Percentiles rank a stretch among this genome's conserved stretches.
These are phyloP conservation scores for Rhopalosiphum nymphaeae DNA, from an alignment of 2,888 invertebrate species.

Conservation along the genomic window DNA sequence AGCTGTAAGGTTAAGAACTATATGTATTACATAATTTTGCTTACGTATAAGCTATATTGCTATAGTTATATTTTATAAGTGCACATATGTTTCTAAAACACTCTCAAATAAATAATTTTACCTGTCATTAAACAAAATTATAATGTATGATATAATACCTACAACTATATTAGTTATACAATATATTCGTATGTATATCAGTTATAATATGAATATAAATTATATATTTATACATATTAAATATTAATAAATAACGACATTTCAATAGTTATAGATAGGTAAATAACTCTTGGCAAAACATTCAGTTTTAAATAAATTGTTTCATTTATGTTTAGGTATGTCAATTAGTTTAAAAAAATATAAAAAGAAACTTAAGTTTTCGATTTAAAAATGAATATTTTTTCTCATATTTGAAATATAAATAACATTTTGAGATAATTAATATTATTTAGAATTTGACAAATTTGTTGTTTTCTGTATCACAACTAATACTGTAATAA, in stretches of 20 bases:
- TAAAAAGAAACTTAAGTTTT: background rate
- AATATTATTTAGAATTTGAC: background rate
- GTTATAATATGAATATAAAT: background rate
- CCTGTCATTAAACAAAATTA: background rate
- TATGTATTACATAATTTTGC: background rate
- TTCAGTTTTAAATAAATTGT: background rate
- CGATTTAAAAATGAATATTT: background rate
- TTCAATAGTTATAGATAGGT: background rate
- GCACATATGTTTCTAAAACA: background rate
- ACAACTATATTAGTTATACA: background rate
- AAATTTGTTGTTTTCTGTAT: background rate
- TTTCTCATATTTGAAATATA: background rate
- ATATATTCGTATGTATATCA: background rate
- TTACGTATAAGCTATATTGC: too few relatives aligned
- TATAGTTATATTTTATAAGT: too few relatives aligned
- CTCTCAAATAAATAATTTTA: background rate
- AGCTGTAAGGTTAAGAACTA: background rate
- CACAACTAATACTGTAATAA: background rate
- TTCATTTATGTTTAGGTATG: background rate
- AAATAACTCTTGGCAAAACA: background rate
- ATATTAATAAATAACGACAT: background rate
- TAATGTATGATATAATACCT: background rate
- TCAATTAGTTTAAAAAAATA: background rate
- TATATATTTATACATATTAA: background rate
- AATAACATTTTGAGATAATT: conserved; percentile 1